Evolutionary conservation across 2,888 invertebrate genomes (phyloP), one percentile per base, ranked within the genome.

Genomic region (Stegana nigrithorax): DNA sequence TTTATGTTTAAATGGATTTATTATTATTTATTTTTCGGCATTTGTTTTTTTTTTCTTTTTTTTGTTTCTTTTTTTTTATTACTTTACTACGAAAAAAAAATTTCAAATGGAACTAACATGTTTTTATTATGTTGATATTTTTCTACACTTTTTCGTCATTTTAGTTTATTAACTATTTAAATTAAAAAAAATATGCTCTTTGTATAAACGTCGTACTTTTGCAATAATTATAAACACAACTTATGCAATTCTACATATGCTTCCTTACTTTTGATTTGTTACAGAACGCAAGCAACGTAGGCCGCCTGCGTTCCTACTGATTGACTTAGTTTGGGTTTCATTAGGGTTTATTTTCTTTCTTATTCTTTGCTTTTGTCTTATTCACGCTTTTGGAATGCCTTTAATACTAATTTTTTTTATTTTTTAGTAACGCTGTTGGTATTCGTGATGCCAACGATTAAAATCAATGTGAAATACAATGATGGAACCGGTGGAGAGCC

Each of bases 401-500:
- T n/a, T n/a, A n/a, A n/a, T n/a, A n/a, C n/a, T n/a, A n/a, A n/a
- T n/a, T n/a, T n/a, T n/a, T n/a, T n/a, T n/a, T n/a, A n/a, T n/a
- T n/a, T n/a, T n/a, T n/a, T 89, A 96, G 89, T 96, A 96, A 79
- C 96, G 91, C 86, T 96, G 96, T 84, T 96, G 96, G 87, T 95
- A 96, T 87, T 96, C 96, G 85, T 96, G 96, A 87, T 96, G 96
- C 96, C 96, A 96, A 83, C 95, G 90, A 87, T 99, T 99, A 89
- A 99, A 99, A 87, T 99, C 98, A 86, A 99, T 97, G 88, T 99
- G 98, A 88, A 98, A 98, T 79, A 99, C 97, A 67, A 99, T 96
- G 73, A 99, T 93, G 59, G 98, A 97, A 59, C 99, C 99, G 73
- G 98, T 96, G 63, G 97, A 96, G 63, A 99, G 88, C 60, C 99